Conservation (phyloP, 1,140 invertebrate genomes). For the Drosophila ficusphila region DNA sequence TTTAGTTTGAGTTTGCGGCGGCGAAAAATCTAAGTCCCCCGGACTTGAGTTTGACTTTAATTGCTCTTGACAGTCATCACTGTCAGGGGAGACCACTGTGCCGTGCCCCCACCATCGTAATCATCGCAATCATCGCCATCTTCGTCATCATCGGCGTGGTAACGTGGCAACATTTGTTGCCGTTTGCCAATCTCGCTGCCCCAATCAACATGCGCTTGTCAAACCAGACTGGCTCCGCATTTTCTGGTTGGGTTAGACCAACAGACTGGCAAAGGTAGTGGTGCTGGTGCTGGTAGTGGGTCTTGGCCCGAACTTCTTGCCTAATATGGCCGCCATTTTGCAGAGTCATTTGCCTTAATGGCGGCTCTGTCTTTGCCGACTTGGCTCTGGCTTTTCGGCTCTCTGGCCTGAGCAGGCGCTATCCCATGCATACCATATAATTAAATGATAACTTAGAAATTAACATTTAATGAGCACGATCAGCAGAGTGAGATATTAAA, state of each 20-base stretch:
- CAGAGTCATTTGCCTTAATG: constrained; percentile 81
- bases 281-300: constrained; percentile 1
- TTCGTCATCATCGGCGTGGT: constrained; percentile 27
- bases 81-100: constrained; percentile 58
- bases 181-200: constrained; percentile 77
- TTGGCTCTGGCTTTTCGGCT: constrained; percentile 24
- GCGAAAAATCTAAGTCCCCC: constrained; percentile 77
- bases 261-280: constrained; percentile 12
- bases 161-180: constrained; percentile 21
- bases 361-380: constrained; percentile 50
- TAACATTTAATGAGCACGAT: constrained; percentile 34
- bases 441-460: constrained; percentile 48
- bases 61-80: constrained; percentile 84
- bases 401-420: neutral
- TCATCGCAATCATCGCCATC: constrained; percentile 24
- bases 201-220: constrained; percentile 81
- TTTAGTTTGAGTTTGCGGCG: too few species aligned
- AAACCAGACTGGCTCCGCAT: constrained; percentile 46
- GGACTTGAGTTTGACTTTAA: constrained; percentile 83
- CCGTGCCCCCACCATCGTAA: constrained; percentile 24
- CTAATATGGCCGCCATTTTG: constrained; percentile 80
- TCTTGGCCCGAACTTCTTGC: constrained; percentile 55
- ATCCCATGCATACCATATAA: constrained; percentile 25
- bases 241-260: constrained; percentile 44
- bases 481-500: neutral